Base-by-base conservation (phyloP, 2,888 invertebrate species). In the Galerucella nymphaeae region DNA sequence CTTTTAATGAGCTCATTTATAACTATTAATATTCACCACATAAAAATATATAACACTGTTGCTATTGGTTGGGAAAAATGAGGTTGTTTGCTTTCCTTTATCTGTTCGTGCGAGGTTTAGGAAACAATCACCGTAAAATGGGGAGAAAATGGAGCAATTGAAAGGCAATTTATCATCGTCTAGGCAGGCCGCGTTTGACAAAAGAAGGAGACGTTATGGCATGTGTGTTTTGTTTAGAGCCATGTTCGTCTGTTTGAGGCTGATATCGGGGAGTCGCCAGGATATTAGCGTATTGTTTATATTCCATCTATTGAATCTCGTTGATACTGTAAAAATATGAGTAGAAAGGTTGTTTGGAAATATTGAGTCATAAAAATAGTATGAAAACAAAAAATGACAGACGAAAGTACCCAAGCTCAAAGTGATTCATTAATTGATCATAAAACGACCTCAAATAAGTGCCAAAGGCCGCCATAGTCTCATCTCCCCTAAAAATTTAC, bases 121-220 rank as follows among this genome's bases (percentile, higher is more conserved):
- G 70, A 80, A 80, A 79, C 79, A 78, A 79, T 79, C 78, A 78
- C 69, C 70, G 73, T 73, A 79, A 75, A 78, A 78, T 77, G 73
- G 77, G 77, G 78, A 79, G 79, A 77, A 80, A 82, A 77, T 78
- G 78, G 74, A 73, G 79, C 83, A 85, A 85, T 85, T 84, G 85
- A 84, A 85, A 81, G 81, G 85, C 84, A 84, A 86, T 86, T 85
- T 85, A 86, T 86, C 86, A 85, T 85, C 85, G 83, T 84, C 83
- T 82, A 77, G 83, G 82, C 85, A 85, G 84, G 83, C 84, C 80
- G 80, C 79, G 80, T 82, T 76, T 79, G 82, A 84, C 84, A 84
- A 85, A 85, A 84, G 84, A 84, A 84, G 81, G 79, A 81, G 80
- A 76, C 81, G 79, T 80, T 80, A 79, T 80, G 78, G 80, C 81